Conservation (phyloP, 2,797 vertebrate species). For the Malacoraja senta region DNA sequence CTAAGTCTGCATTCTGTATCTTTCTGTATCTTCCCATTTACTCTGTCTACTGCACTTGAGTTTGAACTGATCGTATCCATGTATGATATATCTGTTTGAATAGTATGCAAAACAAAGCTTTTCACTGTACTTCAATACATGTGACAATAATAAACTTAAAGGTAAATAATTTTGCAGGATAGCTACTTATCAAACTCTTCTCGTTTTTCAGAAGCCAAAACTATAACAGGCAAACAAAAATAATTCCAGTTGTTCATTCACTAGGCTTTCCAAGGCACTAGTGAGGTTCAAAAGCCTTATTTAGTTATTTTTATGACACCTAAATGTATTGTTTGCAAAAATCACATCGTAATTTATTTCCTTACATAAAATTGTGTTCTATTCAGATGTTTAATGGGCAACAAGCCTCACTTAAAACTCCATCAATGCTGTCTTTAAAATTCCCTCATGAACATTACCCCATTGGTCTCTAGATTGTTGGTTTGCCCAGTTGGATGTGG, state of each 20-base stretch:
- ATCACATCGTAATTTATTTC: not conserved
- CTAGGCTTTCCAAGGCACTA: not conserved
- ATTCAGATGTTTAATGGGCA: not conserved
- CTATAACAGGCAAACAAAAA: constrained; percentile 49
- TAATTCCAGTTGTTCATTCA: constrained; percentile 26
- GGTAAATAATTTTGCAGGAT: constrained; percentile 45
- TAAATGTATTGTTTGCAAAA: not conserved
- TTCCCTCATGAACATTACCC: not conserved
- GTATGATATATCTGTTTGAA: too few relatives aligned
- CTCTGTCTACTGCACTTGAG: too few relatives aligned
- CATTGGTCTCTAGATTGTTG: not conserved
- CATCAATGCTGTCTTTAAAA: not conserved
- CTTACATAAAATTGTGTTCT: not conserved
- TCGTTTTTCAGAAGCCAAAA: constrained; percentile 47
- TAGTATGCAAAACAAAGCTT: too few relatives aligned
- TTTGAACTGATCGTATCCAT: too few relatives aligned
- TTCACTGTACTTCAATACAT: constrained; percentile 41
- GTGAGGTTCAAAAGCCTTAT: not conserved
- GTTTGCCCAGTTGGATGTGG: not conserved
- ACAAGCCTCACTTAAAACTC: not conserved
- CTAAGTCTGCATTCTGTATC: too few relatives aligned
- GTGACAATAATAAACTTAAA: constrained; percentile 47
- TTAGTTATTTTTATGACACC: not conserved
- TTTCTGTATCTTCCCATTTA: too few relatives aligned
- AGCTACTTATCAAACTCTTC: constrained; percentile 44